Evolutionary conservation across 2,797 vertebrate genomes (phyloP).

Genomic region (Australoheros facetus): DNA sequence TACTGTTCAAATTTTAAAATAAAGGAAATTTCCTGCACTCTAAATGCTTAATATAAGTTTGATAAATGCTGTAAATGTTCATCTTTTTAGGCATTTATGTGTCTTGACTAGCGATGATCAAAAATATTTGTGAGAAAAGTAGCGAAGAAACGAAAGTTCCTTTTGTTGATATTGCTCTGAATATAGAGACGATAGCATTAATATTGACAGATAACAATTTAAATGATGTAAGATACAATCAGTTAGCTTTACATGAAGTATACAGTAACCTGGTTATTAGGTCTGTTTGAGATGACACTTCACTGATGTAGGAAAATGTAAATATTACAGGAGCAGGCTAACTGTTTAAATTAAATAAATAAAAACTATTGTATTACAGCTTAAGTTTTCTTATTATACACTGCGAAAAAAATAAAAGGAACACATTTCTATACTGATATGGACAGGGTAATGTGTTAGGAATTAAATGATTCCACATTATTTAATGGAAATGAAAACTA

Average conservation of each 20-base stretch:
- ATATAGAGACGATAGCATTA: background rate
- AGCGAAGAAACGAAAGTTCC: background rate
- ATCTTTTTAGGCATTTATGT: background rate
- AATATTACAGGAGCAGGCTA: background rate
- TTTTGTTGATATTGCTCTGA: background rate
- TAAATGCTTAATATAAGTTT: background rate
- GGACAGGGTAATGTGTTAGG: too few relatives aligned
- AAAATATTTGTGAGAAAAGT: fast-evolving
- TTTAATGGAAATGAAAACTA: too few relatives aligned
- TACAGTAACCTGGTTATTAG: background rate
- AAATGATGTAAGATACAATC: background rate
- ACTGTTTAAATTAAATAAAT: background rate
- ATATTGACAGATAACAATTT: fast-evolving
- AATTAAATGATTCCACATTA: too few relatives aligned
- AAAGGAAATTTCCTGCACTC: background rate
- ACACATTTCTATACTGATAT: too few relatives aligned
- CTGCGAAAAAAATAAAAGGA: too few relatives aligned
- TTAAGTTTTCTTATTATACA: background rate
- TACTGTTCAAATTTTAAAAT: background rate
- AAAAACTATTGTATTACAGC: background rate
- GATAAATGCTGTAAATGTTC: background rate
- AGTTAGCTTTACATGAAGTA: background rate
- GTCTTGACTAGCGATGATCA: background rate
- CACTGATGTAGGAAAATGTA: background rate
- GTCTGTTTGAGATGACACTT: background rate